Evolutionary conservation across 2,113 vertebrate genomes (phyloP).

Genomic region (Opisthocomus hoazin): DNA sequence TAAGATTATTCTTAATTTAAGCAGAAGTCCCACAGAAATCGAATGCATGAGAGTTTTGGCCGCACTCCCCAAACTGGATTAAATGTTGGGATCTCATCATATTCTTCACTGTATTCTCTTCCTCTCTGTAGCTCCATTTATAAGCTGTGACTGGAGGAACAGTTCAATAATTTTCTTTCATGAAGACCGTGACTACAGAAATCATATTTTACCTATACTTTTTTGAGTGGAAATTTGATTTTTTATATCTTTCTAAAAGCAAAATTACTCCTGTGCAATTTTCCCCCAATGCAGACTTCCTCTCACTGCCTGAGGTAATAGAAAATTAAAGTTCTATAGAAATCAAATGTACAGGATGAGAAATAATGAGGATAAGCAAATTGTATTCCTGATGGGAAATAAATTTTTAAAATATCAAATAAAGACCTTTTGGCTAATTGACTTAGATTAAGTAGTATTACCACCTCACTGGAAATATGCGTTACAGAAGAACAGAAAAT

Average conservation of each 20-base stretch:
- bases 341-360: background rate
- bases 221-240: background rate
- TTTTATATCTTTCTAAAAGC: background rate
- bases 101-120: background rate
- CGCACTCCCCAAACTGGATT: background rate
- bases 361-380: constrained; percentile 21
- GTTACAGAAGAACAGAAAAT: background rate
- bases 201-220: background rate
- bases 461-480: background rate
- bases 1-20: background rate
- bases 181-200: background rate
- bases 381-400: background rate
- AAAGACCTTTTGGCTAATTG: constrained; percentile 3
- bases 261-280: background rate
- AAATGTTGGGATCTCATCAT: background rate
- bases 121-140: background rate
- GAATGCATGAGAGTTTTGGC: background rate
- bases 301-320: background rate
- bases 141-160: background rate
- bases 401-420: background rate
- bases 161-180: background rate
- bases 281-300: background rate
- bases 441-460: constrained; percentile 7
- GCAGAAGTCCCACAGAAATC: background rate
- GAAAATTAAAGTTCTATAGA: constrained; percentile 8